A percentile compares a stretch with the other conserved stretches of the same genome.
Conservation (phyloP, 2,888 invertebrate species). For the Ecdyonurus torrentis region DNA sequence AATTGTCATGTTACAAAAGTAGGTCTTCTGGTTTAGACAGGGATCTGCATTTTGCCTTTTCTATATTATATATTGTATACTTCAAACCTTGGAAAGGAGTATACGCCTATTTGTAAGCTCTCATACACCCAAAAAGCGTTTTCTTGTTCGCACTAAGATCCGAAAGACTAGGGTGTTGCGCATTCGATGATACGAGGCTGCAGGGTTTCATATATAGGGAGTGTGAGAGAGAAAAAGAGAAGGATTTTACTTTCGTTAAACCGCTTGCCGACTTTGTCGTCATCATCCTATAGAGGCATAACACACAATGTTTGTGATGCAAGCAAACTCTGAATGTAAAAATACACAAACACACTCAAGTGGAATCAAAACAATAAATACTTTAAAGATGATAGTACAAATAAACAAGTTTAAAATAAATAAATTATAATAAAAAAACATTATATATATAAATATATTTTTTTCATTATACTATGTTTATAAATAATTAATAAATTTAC, state of each 20-base stretch:
- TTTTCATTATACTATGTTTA: not conserved
- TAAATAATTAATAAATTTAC: no score
- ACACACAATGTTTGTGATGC: not conserved
- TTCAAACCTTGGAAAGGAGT: no score
- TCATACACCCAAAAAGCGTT: not conserved
- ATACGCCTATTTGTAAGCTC: not conserved
- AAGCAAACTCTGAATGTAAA: not conserved
- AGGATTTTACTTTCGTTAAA: not conserved
- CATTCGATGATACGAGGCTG: no score
- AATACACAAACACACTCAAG: not conserved
- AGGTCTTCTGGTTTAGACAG: no score
- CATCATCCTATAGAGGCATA: no score
- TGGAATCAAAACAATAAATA: not conserved
- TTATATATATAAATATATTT: not conserved
- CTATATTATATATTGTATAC: no score
- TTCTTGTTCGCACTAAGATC: not conserved
- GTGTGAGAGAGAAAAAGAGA: no score
- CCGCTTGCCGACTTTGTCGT: no score
- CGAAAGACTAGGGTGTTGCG: no score
- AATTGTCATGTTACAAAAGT: no score
- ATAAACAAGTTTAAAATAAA: not conserved
- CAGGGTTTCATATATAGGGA: no score
- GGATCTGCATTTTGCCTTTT: no score
- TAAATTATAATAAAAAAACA: not conserved
- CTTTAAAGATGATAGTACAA: not conserved